Conservation (phyloP, 1,140 invertebrate genomes). For the Spodoptera frugiperda region DNA sequence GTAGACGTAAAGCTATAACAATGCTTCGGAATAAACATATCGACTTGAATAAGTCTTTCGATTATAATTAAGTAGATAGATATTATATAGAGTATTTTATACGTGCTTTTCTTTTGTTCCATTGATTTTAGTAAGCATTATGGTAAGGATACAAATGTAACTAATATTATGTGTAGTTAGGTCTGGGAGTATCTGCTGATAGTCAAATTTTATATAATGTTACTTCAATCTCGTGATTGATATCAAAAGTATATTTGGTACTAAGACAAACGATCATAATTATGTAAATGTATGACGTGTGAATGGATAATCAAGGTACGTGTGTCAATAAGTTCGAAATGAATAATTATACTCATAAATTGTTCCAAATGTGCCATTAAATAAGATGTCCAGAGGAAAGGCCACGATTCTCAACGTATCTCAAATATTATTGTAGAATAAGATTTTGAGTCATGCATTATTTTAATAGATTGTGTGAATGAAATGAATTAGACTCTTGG, state of each 20-base stretch:
- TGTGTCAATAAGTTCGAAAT: conserved; percentile 36
- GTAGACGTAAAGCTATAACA: conserved; percentile 40
- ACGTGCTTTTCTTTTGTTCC: conserved; percentile 41
- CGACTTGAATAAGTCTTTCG: conserved; percentile 38
- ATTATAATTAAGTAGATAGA: conserved; percentile 38
- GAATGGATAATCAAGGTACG: conserved; percentile 32
- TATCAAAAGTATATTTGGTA: conserved; percentile 42
- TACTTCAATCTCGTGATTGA: conserved; percentile 31
- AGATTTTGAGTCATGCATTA: conserved; percentile 42
- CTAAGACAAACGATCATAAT: conserved; percentile 13
- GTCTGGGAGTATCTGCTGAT: conserved; percentile 28
- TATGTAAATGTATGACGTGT: conserved; percentile 10
- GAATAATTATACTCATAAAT: conserved; percentile 48
- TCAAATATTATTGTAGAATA: conserved; percentile 32
- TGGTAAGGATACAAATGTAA: conserved; percentile 26
- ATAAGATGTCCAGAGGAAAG: conserved; percentile 43
- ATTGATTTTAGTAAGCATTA: conserved; percentile 24
- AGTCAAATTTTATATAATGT: conserved; percentile 43
- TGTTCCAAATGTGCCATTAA: conserved; percentile 47
- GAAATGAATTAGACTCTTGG: conserved; percentile 18
- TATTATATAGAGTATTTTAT: conserved; percentile 42
- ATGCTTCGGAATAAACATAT: conserved; percentile 44
- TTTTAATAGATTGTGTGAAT: conserved; percentile 26
- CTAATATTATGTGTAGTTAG: conserved; percentile 25
- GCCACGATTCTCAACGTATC: conserved; percentile 39